A percentile compares a stretch with the other conserved stretches of the same genome.
These are phyloP conservation scores for Drosophila ercepeae DNA, from an alignment of 1,140 invertebrate species.

Conservation along the genomic window DNA sequence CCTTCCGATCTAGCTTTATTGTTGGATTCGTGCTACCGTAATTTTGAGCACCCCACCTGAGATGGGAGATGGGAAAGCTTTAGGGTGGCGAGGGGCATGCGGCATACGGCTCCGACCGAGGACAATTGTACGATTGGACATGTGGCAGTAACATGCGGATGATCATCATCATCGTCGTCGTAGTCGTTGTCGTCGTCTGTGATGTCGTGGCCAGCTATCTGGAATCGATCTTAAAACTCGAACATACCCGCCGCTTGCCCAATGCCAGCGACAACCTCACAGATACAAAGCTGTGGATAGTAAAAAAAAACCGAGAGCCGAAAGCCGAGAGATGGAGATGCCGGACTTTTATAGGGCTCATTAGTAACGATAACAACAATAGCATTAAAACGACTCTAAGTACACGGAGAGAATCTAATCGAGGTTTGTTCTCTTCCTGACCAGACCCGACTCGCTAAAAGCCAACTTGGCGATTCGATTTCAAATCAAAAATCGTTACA, in stretches of 20 bases:
- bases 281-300: not conserved
- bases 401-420: conserved; percentile 24
- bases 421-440: too few species aligned
- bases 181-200: too few species aligned
- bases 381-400: conserved; percentile 56
- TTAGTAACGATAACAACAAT: conserved; percentile 72
- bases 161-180: conserved; percentile 22
- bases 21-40: conserved; percentile 57
- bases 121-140: conserved; percentile 56
- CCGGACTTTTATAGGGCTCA: conserved; percentile 55
- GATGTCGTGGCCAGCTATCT: conserved; percentile 61
- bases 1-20: conserved; percentile 21
- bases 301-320: not conserved
- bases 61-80: not conserved
- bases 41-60: conserved; percentile 47
- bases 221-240: conserved; percentile 69
- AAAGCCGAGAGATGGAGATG: conserved; percentile 8
- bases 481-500: too few species aligned
- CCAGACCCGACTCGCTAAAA: too few species aligned
- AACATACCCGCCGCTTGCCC: conserved; percentile 50
- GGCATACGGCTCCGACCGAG: conserved; percentile 18
- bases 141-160: conserved; percentile 15
- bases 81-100: not conserved
- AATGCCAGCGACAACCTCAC: conserved; percentile 34
- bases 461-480: too few species aligned